Percentiles rank a stretch among this genome's conserved stretches.
These are phyloP conservation scores for Coccyzus lansbergi DNA, from an alignment of 2,797 vertebrate species.

Conservation along the genomic window DNA sequence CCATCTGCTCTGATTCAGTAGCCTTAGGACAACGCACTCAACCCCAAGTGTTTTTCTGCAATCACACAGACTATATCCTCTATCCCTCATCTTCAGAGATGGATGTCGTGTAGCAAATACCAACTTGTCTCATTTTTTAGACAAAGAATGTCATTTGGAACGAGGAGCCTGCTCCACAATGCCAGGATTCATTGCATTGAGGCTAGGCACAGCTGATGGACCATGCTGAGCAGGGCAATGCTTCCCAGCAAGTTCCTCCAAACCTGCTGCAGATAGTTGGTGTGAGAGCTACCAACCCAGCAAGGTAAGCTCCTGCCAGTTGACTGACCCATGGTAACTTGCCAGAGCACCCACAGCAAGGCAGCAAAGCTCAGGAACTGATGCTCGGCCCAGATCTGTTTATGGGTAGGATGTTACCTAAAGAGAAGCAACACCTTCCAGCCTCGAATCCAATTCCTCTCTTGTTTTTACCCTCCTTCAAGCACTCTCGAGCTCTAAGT, in stretches of 20 bases:
- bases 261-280: neutral
- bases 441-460: neutral
- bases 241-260: neutral
- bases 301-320: neutral
- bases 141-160: neutral
- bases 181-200: neutral
- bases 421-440: neutral
- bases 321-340: neutral
- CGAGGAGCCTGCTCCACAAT: neutral
- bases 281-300: neutral
- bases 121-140: neutral
- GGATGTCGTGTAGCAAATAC: neutral
- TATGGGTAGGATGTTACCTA: neutral
- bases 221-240: neutral
- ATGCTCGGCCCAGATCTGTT: neutral
- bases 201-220: neutral
- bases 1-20: neutral
- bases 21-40: neutral
- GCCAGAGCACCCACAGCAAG: neutral
- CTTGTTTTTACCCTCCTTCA: neutral
- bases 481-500: neutral
- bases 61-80: neutral
- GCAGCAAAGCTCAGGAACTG: rapidly evolving
- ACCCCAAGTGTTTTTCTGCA: neutral
- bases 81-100: neutral